These are phyloP conservation scores for Flexamia atlantica DNA, from an alignment of 2,888 invertebrate genomes.

Conservation along the genomic window DNA sequence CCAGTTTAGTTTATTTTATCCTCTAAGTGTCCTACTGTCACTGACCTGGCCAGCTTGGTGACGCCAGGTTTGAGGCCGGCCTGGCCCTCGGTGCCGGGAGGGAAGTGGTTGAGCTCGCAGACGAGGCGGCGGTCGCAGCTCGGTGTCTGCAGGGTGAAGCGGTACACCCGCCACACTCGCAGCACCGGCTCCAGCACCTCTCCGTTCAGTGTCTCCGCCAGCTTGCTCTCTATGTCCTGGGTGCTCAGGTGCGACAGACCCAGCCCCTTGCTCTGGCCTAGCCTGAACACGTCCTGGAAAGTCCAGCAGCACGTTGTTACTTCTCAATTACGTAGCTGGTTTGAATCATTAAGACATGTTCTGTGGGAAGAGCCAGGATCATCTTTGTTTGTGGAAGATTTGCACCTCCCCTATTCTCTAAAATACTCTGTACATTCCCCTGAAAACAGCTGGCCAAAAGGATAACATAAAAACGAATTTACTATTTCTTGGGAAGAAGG, in stretches of 20 bases:
- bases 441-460: no score
- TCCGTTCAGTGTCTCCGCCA: slow-evolving; percentile 89
- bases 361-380: no score
- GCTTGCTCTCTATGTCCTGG: slow-evolving; percentile 84
- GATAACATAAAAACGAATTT: no score
- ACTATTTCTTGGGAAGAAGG: no score
- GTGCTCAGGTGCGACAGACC: slow-evolving; percentile 82
- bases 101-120: slow-evolving; percentile 85
- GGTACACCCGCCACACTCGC: slow-evolving; percentile 89
- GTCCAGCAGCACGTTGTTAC: not conserved
- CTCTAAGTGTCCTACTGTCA: not conserved
- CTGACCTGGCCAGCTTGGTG: slow-evolving; percentile 80
- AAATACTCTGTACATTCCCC: no score
- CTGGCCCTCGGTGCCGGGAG: slow-evolving; percentile 76
- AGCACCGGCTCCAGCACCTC: slow-evolving; percentile 90
- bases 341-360: no score
- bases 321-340: no score
- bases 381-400: no score
- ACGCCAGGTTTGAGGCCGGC: slow-evolving; percentile 85
- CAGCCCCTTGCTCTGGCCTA: slow-evolving; percentile 84
- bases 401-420: no score
- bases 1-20: no score
- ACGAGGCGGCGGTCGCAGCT: slow-evolving; percentile 76
- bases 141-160: slow-evolving; percentile 83
- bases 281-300: slow-evolving; percentile 81